Conservation (phyloP, 2,888 invertebrate species). For the Tipula helvola region DNA sequence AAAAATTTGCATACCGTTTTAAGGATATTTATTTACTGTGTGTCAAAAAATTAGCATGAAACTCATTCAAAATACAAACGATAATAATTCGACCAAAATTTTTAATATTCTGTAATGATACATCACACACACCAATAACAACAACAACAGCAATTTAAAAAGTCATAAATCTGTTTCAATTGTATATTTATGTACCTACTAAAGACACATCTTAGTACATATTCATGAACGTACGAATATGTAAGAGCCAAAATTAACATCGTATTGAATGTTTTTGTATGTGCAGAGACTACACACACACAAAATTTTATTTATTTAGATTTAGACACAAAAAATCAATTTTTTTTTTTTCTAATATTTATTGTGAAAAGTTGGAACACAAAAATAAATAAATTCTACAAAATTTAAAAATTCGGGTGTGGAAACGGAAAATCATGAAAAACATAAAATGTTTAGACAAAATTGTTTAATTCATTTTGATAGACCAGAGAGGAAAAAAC, state of each 20-base stretch:
- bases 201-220: too few species aligned
- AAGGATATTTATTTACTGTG: not conserved
- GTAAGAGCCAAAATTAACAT: not conserved
- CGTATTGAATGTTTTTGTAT: not conserved
- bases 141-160: not conserved
- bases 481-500: not conserved
- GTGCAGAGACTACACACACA: not conserved
- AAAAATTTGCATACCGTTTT: not conserved
- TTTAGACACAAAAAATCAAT: not conserved
- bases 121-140: too few species aligned
- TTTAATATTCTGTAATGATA: not conserved
- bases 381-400: not conserved
- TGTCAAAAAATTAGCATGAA: not conserved
- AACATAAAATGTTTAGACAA: not conserved
- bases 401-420: not conserved
- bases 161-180: not conserved
- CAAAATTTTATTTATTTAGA: not conserved
- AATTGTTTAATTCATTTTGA: not conserved
- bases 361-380: not conserved
- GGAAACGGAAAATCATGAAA: not conserved
- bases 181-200: not conserved
- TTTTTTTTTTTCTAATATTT: not conserved
- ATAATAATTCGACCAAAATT: not conserved
- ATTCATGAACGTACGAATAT: too few species aligned
- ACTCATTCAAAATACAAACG: not conserved